These are phyloP conservation scores for Alcis repandata DNA, from an alignment of 2,888 invertebrate genomes.

Conservation along the genomic window DNA sequence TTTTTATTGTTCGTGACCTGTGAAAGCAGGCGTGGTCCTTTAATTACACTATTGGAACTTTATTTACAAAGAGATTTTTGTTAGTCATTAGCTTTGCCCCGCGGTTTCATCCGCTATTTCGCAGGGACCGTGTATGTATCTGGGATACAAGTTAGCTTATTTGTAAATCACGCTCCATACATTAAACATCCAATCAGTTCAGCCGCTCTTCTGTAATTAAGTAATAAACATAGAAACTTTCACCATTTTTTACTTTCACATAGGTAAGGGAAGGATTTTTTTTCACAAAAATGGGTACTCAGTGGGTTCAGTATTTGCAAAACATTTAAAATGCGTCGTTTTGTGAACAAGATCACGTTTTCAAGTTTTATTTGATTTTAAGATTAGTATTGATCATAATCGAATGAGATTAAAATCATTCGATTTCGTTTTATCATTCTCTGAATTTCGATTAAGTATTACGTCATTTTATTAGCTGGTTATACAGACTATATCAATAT, in stretches of 20 bases:
- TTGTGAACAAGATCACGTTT: not conserved
- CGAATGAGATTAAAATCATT: constrained; percentile 15
- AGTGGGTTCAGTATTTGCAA: not conserved
- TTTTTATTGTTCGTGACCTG: not conserved
- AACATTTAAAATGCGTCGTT: not conserved
- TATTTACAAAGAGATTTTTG: too few species aligned
- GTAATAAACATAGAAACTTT: too few species aligned
- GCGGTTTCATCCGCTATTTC: too few species aligned
- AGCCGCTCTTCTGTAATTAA: too few species aligned
- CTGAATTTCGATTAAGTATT: constrained; percentile 8
- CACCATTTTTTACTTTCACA: too few species aligned
- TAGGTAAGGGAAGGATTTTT: too few species aligned
- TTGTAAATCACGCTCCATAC: too few species aligned
- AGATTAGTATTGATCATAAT: constrained; percentile 14
- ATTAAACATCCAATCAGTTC: too few species aligned
- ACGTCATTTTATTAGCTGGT: constrained; percentile 1
- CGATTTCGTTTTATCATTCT: not conserved
- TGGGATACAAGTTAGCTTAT: too few species aligned
- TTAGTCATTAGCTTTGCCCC: too few species aligned
- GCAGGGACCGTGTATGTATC: too few species aligned
- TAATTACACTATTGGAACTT: too few species aligned
- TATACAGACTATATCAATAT: not conserved
- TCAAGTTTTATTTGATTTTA: constrained; percentile 9
- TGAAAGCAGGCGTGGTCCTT: not conserved
- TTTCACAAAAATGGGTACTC: not conserved